A percentile compares a stretch with the other conserved stretches of the same genome.
Evolutionary conservation across 2,113 vertebrate genomes (phyloP).

Genomic region (Rhabdornis inornatus): DNA sequence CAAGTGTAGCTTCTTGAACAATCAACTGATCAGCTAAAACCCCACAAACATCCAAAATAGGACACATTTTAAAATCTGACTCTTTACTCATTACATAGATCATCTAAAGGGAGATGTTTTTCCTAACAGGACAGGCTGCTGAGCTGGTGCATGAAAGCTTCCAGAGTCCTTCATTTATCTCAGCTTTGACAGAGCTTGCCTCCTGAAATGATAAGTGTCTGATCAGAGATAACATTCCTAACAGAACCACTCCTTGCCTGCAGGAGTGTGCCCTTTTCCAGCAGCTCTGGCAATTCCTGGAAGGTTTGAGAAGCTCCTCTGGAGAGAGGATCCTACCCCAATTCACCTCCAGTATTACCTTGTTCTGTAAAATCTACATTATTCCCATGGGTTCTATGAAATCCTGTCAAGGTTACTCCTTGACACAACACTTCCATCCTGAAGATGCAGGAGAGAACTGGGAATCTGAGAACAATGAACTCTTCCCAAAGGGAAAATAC

Average conservation of each 20-base stretch:
- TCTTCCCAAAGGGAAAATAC: neutral
- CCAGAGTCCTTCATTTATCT: conserved; percentile 14
- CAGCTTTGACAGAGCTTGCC: neutral
- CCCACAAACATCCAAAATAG: conserved; percentile 45
- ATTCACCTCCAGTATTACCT: neutral
- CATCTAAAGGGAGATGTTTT: neutral
- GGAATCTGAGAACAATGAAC: neutral
- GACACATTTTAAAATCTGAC: neutral
- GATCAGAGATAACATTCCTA: neutral
- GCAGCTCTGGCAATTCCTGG: neutral
- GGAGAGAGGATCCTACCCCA: neutral
- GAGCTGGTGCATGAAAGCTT: conserved; percentile 1
- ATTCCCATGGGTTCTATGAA: neutral
- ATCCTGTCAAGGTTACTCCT: neutral
- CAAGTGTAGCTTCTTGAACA: neutral
- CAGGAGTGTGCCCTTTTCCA: neutral
- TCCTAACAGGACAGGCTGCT: neutral
- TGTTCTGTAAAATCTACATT: neutral
- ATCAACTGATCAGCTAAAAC: neutral
- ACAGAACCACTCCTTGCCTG: neutral
- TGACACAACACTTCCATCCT: neutral
- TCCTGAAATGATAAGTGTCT: neutral
- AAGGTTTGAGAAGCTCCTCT: neutral
- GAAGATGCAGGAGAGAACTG: neutral
- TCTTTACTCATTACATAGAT: neutral